Evolutionary conservation across 2,113 vertebrate species (phyloP).

Genomic region (Steatornis caripensis): DNA sequence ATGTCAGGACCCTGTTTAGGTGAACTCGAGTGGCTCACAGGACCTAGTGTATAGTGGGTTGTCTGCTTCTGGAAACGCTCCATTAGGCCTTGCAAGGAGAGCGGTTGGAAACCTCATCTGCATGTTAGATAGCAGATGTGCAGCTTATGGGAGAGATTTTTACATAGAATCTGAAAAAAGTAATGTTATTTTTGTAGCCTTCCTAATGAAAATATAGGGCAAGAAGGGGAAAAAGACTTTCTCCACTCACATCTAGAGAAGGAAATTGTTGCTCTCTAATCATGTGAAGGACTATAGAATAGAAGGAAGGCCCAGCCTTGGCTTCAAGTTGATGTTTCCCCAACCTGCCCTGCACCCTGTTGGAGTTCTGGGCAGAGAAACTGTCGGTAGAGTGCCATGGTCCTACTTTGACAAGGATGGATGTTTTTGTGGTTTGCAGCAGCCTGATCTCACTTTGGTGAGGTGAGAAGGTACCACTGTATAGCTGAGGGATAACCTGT

Average conservation of each 20-base stretch:
- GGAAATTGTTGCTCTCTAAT: background rate
- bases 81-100: background rate
- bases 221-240: background rate
- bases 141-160: background rate
- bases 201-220: background rate
- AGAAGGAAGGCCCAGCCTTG: background rate
- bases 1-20: background rate
- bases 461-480: background rate
- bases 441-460: background rate
- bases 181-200: background rate
- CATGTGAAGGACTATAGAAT: fast-evolving
- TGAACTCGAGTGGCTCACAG: background rate
- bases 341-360: background rate
- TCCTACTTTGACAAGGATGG: background rate
- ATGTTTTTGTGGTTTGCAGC: background rate
- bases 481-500: background rate
- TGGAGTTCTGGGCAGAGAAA: background rate
- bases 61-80: background rate
- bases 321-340: background rate
- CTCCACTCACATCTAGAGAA: background rate
- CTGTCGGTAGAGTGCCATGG: background rate
- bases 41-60: background rate
- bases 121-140: background rate
- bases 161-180: background rate
- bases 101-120: background rate